Evolutionary conservation across 2,888 invertebrate genomes (phyloP), one percentile per base, ranked within the genome.

Genomic region (Lysandra bellargus): DNA sequence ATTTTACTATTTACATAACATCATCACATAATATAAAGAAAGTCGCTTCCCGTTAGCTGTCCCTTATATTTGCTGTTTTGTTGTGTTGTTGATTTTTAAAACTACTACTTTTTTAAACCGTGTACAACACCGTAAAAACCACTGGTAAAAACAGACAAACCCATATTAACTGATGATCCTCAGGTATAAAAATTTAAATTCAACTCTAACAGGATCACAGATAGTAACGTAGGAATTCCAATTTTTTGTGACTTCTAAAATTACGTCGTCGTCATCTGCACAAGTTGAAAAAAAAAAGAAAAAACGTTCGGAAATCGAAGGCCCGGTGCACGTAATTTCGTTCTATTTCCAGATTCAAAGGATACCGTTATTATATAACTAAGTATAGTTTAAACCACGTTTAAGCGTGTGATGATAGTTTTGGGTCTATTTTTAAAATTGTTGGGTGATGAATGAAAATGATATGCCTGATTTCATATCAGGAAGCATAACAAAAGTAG

Each of bases 241-340:
- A 61, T 78, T 69, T 69, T 64, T 69, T 69, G 69, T 78, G 23
- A 37, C 40, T 79, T 49, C 75, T 61, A 75, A 75, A 79, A 75
- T 79, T 79, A 79, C 61, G 4, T 44, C 44, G 79, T 79, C 73
- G 60, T 79, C 79, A 74, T 73, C 79, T 79, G 79, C 79, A 75
- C 74, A 74, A 73, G 60, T 30, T 17, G 61, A 17, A 37, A 79
- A 74, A 79, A 74, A 79, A 37, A 23, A 33, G 7, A 60, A 74
- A 75, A 79, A 75, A 49, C 44, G 74, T 14, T 57, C 76, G 30
- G 80, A 79, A 73, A 14, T 57, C 76, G 30, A 80, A 79, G 75
- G 83, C 83, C 82, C 80, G 81, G 80, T 83, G 83, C 79, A 80
- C 17, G 78, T 80, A 83, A 83, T 83, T 83, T 81, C 57, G 79